These are phyloP conservation scores for Origma solitaria DNA, from an alignment of 2,113 vertebrate species.

Conservation along the genomic window DNA sequence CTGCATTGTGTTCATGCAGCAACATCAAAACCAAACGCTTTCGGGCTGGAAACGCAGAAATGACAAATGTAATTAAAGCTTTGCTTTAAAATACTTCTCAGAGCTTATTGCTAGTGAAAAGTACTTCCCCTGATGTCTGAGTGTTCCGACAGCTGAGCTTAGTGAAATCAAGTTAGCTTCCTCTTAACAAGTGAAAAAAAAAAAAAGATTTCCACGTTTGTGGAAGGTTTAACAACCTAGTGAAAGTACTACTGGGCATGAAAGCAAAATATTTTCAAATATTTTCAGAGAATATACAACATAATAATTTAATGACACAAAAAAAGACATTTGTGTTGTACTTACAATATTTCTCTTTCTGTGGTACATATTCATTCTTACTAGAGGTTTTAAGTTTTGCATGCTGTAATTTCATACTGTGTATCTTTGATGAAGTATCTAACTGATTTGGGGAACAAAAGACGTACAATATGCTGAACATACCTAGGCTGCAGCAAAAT, in stretches of 20 bases:
- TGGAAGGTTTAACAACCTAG: not conserved
- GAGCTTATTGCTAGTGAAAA: not conserved
- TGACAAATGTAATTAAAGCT: slow-evolving; percentile 29
- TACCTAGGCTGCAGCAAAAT: not conserved
- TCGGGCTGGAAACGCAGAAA: not conserved
- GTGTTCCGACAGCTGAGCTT: not conserved
- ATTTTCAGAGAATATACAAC: not conserved
- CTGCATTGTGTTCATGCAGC: not conserved
- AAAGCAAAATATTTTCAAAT: not conserved
- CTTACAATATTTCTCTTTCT: not conserved
- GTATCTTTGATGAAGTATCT: not conserved
- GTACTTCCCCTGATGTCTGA: not conserved
- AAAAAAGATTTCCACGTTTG: not conserved
- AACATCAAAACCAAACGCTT: not conserved
- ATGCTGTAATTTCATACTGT: not conserved
- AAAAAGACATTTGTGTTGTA: not conserved
- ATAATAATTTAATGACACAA: not conserved
- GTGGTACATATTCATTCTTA: not conserved
- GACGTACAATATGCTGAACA: not conserved
- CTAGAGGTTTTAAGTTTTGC: not conserved
- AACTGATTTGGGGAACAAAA: not conserved
- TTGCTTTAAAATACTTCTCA: slow-evolving; percentile 9
- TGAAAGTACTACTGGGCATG: not conserved
- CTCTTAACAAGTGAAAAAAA: not conserved
- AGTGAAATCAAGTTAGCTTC: slow-evolving; percentile 6